phyloP scores from a whole-genome alignment of 2,888 invertebrate species.

The Melikaiella ostensackeni region DNA sequence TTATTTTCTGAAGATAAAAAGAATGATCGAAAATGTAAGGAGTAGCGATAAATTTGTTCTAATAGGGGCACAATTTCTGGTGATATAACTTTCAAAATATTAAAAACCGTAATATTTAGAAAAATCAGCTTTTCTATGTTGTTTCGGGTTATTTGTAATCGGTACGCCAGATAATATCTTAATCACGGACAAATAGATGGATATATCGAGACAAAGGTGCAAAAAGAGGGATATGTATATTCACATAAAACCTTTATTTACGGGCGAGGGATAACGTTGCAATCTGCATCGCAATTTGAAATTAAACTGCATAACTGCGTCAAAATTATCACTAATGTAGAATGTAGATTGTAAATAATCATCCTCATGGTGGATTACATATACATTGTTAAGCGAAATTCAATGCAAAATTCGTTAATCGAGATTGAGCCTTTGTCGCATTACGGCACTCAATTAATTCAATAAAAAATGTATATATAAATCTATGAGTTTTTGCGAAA shows the following conservation, averaged over 20 bases:
- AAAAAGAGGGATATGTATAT: background rate
- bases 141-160: background rate
- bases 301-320: background rate
- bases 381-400: constrained; percentile 6
- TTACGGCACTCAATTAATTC: background rate
- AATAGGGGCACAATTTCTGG: too few species aligned
- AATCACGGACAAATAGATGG: background rate
- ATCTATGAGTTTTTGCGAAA: too few species aligned
- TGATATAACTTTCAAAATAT: too few species aligned
- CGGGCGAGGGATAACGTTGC: background rate
- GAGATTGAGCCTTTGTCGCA: background rate
- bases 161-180: background rate
- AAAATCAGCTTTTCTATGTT: too few species aligned
- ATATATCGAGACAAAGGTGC: background rate
- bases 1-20: too few species aligned
- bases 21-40: too few species aligned
- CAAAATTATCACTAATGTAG: background rate
- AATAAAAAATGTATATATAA: background rate
- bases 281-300: background rate
- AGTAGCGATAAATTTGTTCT: too few species aligned
- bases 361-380: background rate
- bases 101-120: too few species aligned
- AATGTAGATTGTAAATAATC: background rate
- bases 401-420: background rate
- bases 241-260: background rate